Base-by-base conservation (phyloP, 2,797 vertebrate species). In the Gallinago solitaria region DNA sequence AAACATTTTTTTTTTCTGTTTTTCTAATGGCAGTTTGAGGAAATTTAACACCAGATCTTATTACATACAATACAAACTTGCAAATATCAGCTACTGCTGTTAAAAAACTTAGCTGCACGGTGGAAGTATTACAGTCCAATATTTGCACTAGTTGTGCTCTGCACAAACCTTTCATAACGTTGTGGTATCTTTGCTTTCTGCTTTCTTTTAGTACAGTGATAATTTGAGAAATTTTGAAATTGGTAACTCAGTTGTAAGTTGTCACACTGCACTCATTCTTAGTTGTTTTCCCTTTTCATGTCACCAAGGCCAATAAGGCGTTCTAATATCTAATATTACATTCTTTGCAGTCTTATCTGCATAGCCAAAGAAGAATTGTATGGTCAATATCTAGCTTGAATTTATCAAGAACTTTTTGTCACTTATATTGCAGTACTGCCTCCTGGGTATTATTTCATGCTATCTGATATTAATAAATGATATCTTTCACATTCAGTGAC, bases 381-480 rank as follows among this genome's bases (percentile, higher is more conserved):
- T 71, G 28, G 73, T 60, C 84, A 61, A 32, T 71, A 76, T 43
- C 48, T 77, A 53, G 8, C 48, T 47, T 80, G n/a, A 85, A 37
- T 87, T 80, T 77, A 39, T 80, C 15, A 71, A 47, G 11, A 80
- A 48, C 8, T 25, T 63, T 4, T 50, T 88, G 67, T 41, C 21
- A 78, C 67, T 88, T 71, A 41, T 78, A 28, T 41, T 81, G 5
- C 28, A 25, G 9, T 64, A 30, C 51, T 88, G 41, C 78, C 54
- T 92, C 39, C 77, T 77, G 27, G 23, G 11, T 69, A 35, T 84
- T 87, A 88, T 93, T 97, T 92, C 83, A 83, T 95, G 78, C 73
- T 79, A 63, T 88, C 75, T 92, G 73, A 48, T 91, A 78, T 68
- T 92, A 87, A 77, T 67, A 90, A 92, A 88, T 88, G 13, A 45